Base-by-base conservation (phyloP, 1,140 invertebrate genomes). In the Oryzaephilus surinamensis region DNA sequence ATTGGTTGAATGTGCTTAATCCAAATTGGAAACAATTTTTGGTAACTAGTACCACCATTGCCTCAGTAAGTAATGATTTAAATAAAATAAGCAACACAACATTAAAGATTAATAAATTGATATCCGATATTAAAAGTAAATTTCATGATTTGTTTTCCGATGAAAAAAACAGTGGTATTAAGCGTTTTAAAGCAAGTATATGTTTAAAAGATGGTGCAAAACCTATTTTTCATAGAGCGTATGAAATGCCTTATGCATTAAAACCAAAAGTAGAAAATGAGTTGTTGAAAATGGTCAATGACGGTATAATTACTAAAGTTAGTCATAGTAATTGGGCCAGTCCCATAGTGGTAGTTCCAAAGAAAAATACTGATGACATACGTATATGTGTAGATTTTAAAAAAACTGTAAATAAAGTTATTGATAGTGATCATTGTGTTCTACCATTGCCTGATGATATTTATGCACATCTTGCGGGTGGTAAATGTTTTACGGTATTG, bases 361-460 rank as follows among this genome's bases (percentile, higher is more conserved):
- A 72, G 45, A 52, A 57, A 32, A 51, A 65, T 44, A 46, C 62
- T 42, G 53, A 51, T 8, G 39, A 46, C 32, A 46, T 56, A 14
- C 38, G 67, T 17, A 55, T 71, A 32, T 69, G 67, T 51, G 54
- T 60, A 2, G 68, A 71, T 53, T 71, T 60, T 48, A 60, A 64
- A 38, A 46, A 43, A 19, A 63, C 63, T 2, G 37, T 67, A 26
- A 67, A 66, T 41, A 34, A 31, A 16, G 36, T 46, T 29, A 36
- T 62, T 19, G 28, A 54, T 14, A 35, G 50, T 16, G 60, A 63
- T 32, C 52, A 54, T 24, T 58, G 61, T 29, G 53, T 57, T 2
- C 38, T 63, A 37, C 52, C 56, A 43, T 12, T 18, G 21, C 32
- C 54, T 8, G 51, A 62, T 17, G 53, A 61, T 21, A 50, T 64